phyloP scores from a whole-genome alignment of 2,888 invertebrate species.

The Synergus japonicus region DNA sequence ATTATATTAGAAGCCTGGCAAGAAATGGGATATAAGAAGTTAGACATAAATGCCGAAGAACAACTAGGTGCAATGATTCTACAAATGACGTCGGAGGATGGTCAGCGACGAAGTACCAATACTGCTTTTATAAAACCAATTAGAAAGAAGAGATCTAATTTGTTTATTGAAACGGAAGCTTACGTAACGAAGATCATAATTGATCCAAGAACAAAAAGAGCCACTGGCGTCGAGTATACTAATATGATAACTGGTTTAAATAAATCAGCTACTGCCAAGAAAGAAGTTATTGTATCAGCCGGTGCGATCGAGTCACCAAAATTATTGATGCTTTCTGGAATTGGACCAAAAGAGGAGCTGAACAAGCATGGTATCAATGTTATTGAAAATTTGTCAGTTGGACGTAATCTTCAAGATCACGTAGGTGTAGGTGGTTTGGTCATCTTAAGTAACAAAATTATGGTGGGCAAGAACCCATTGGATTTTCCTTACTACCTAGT shows the following conservation, averaged over 20 bases:
- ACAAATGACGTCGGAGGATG: slow-evolving; percentile 82
- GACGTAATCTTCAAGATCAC: slow-evolving; percentile 80
- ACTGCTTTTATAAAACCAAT: slow-evolving; percentile 84
- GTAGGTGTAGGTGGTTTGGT: slow-evolving; percentile 74
- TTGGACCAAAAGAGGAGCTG: slow-evolving; percentile 77
- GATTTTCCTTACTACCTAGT: slow-evolving; percentile 78
- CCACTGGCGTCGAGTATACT: slow-evolving; percentile 77
- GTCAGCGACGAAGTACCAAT: slow-evolving; percentile 82
- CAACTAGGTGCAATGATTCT: slow-evolving; percentile 82
- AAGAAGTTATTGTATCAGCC: slow-evolving; percentile 79
- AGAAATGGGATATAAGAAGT: slow-evolving; percentile 81
- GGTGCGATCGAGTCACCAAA: slow-evolving; percentile 79
- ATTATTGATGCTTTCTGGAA: slow-evolving; percentile 79
- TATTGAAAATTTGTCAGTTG: slow-evolving; percentile 77
- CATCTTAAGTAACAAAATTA: slow-evolving; percentile 64
- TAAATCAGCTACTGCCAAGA: slow-evolving; percentile 73
- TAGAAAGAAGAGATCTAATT: slow-evolving; percentile 77
- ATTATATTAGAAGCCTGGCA: slow-evolving; percentile 81
- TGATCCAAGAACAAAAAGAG: slow-evolving; percentile 76
- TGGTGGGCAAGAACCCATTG: slow-evolving; percentile 34
- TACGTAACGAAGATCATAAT: slow-evolving; percentile 79
- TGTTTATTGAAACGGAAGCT: slow-evolving; percentile 77
- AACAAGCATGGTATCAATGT: slow-evolving; percentile 72
- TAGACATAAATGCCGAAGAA: slow-evolving; percentile 81
- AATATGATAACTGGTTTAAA: slow-evolving; percentile 65